phyloP scores from a whole-genome alignment of 1,140 invertebrate genomes.

The Drosophila leontia region DNA sequence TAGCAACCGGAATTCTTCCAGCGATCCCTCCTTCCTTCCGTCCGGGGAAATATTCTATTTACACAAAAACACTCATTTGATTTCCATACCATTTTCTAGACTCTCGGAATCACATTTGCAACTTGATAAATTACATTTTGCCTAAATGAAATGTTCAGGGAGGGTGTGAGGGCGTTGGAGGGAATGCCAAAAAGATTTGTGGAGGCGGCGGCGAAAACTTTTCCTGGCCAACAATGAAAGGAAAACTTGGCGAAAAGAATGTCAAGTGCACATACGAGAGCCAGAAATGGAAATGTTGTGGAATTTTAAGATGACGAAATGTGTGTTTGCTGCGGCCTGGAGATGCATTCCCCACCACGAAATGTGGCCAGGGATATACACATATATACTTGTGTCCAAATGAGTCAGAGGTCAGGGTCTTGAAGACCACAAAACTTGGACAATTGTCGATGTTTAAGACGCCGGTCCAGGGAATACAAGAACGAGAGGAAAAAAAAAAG shows the following conservation, averaged over 20 bases:
- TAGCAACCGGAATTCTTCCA: slow-evolving; percentile 5
- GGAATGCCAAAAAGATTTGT: slow-evolving; percentile 1
- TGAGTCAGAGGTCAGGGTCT: slow-evolving; percentile 63
- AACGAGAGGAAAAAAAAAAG: not conserved
- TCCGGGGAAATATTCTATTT: slow-evolving; percentile 13
- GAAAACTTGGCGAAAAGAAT: slow-evolving; percentile 46
- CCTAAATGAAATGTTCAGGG: slow-evolving; percentile 64
- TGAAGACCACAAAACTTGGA: slow-evolving; percentile 32
- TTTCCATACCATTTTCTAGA: slow-evolving; percentile 24
- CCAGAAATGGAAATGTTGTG: slow-evolving; percentile 32
- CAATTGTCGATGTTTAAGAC: slow-evolving; percentile 58
- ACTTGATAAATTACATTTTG: slow-evolving; percentile 72
- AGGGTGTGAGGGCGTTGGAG: not conserved
- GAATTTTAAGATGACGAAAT: slow-evolving; percentile 49
- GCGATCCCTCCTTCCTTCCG: not conserved
- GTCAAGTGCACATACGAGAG: slow-evolving; percentile 65
- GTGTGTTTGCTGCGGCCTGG: slow-evolving; percentile 28
- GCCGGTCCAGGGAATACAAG: slow-evolving; percentile 15
- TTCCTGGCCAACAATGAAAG: slow-evolving; percentile 17
- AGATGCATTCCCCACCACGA: slow-evolving; percentile 21
- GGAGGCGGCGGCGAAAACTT: slow-evolving; percentile 17
- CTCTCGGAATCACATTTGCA: slow-evolving; percentile 52
- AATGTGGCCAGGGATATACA: not conserved
- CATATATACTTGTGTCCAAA: not conserved
- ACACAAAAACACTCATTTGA: slow-evolving; percentile 45